Evolutionary conservation across 2,888 invertebrate genomes (phyloP), one percentile per base, ranked within the genome.

Genomic region (Phragmatobia fuliginosa): DNA sequence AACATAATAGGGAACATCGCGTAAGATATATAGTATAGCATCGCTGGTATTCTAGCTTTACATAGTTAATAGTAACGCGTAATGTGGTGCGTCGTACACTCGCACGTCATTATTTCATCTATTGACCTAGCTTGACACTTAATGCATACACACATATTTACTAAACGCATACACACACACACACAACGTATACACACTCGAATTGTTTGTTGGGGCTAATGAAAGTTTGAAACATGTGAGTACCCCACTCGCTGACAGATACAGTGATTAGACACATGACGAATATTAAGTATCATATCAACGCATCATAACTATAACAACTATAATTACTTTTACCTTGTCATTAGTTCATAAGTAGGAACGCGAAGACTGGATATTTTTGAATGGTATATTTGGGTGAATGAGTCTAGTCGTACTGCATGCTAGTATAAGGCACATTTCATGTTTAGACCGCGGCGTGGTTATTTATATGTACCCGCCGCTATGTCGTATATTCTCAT

Each of bases 311-410:
- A 52, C 25, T 38, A 71, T n/a, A n/a, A n/a, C n/a, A n/a, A n/a
- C n/a, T n/a, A n/a, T n/a, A n/a, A n/a, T 71, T 67, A 71, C 68
- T 66, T 70, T 62, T 72, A 68, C 64, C 60, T 73, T 70, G 73
- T 68, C 71, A 69, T 76, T 84, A 84, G 77, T 68, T 74, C 64
- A 78, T 89, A 88, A 86, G 84, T 86, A 84, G 84, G 87, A 88
- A 88, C 85, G 84, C 84, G 85, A 91, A 90, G 91, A 91, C 91
- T 91, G 90, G 89, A 80, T 78, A 82, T 75, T 85, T 85, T 75
- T 85, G 86, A 81, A 76, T 82, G 85, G 78, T 81, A 78, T 81
- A 83, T 78, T 79, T 76, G 76, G 73, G 80, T 80, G 82, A 66
- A 83, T 79, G 84, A 83, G 66, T 68, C 77, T 80, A 84, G 74